These are phyloP conservation scores for Neodon shergylaensis DNA, from an alignment of 2,113 vertebrate species.

Conservation along the genomic window DNA sequence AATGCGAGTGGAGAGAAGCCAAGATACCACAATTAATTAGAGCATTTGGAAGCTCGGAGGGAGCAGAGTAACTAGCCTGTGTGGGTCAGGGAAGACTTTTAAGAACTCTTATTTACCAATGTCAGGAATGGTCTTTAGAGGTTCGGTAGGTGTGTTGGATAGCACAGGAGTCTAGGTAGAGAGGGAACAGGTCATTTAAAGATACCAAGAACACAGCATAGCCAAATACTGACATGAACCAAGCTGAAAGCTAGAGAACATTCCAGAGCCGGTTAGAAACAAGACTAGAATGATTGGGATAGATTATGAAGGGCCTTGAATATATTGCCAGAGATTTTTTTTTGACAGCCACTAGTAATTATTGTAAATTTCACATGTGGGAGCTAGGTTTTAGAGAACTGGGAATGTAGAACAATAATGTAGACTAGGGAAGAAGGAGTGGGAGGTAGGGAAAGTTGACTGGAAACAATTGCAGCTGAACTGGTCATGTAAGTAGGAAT, in stretches of 20 bases:
- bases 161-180: background rate
- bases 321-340: background rate
- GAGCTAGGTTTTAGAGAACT: background rate
- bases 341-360: background rate
- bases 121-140: background rate
- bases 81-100: constrained; percentile 10
- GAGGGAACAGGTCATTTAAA: background rate
- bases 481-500: background rate
- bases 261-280: background rate
- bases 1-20: constrained; percentile 18
- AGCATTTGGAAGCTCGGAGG: constrained; percentile 8
- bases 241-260: background rate
- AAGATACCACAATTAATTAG: constrained; percentile 59
- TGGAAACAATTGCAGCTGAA: background rate
- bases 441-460: background rate
- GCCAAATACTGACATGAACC: background rate
- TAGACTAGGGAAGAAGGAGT: background rate
- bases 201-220: background rate
- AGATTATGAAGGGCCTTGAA: background rate
- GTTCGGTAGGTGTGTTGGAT: background rate
- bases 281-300: background rate
- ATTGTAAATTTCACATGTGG: background rate
- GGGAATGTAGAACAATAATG: background rate
- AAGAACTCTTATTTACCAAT: constrained; percentile 17
- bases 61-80: background rate